A percentile compares a stretch with the other conserved stretches of the same genome.
Conservation (phyloP, 2,797 vertebrate species). For the Aeoliscus strigatus region DNA sequence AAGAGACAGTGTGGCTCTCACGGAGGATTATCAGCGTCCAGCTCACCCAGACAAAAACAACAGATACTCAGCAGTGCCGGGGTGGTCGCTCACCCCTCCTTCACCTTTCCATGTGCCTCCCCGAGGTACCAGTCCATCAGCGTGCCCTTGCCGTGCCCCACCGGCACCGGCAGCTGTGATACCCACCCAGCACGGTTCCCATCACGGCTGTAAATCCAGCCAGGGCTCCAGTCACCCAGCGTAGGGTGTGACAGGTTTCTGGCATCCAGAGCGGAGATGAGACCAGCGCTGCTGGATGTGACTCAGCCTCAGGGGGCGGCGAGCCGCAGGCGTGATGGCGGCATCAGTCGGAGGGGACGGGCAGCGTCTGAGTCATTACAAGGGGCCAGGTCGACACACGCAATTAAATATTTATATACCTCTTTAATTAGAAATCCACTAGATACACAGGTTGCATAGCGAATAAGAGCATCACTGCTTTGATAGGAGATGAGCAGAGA, state of each 20-base stretch:
- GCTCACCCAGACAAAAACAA: conserved; percentile 13
- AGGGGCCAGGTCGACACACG: too few species aligned
- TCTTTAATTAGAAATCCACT: too few species aligned
- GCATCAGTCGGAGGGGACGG: not conserved
- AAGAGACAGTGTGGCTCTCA: conserved; percentile 24
- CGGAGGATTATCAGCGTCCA: conserved; percentile 19
- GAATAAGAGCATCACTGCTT: too few species aligned
- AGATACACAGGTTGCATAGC: too few species aligned
- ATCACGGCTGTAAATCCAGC: conserved; percentile 25
- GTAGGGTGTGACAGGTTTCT: conserved; percentile 3
- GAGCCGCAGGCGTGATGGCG: conserved; percentile 8
- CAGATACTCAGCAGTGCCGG: conserved; percentile 7
- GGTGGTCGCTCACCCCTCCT: conserved; percentile 6
- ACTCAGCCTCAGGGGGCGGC: conserved; percentile 1
- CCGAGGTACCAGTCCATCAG: conserved; percentile 43
- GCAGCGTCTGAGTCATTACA: too few species aligned
- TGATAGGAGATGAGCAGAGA: too few species aligned
- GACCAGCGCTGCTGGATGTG: conserved; percentile 2
- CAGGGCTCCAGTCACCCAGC: conserved; percentile 14
- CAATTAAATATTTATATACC: too few species aligned
- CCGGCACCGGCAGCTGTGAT: conserved; percentile 36
- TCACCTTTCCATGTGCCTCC: conserved; percentile 34
- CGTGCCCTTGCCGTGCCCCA: conserved; percentile 33
- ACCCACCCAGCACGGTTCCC: conserved; percentile 8
- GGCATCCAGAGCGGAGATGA: conserved; percentile 1